Percentiles rank a stretch among this genome's conserved stretches.
Evolutionary conservation across 2,888 invertebrate genomes (phyloP).

Genomic region (Rhodophaea formosa): DNA sequence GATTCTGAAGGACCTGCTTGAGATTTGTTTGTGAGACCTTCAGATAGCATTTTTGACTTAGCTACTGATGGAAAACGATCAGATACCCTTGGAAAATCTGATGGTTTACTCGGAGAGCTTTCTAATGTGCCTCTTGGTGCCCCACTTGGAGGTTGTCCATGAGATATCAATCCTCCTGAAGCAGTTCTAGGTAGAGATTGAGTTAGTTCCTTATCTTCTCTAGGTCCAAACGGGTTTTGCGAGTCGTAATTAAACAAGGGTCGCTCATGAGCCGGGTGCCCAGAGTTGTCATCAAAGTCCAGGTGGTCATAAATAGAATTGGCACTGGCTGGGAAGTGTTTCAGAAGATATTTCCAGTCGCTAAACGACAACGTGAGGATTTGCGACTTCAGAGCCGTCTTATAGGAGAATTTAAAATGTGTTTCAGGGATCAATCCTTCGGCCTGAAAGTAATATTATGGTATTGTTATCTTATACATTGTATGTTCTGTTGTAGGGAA

Average conservation of each 20-base stretch:
- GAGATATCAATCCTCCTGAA: not conserved
- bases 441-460: slow-evolving; percentile 36
- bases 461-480: not conserved
- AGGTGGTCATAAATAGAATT: slow-evolving; percentile 32
- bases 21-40: not conserved
- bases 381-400: slow-evolving; percentile 50
- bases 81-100: not conserved
- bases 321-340: slow-evolving; percentile 56
- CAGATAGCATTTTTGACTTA: not conserved
- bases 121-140: not conserved
- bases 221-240: not conserved
- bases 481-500: too few relatives aligned
- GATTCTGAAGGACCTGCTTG: not conserved
- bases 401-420: slow-evolving; percentile 54
- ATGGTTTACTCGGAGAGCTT: not conserved
- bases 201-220: not conserved
- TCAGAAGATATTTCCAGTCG: slow-evolving; percentile 57
- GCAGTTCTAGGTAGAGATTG: not conserved
- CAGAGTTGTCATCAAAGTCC: not conserved
- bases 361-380: slow-evolving; percentile 53
- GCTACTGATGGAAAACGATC: not conserved
- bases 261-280: not conserved
- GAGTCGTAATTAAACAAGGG: not conserved
- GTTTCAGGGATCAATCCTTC: slow-evolving; percentile 52
- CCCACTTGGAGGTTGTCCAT: not conserved